phyloP scores from a whole-genome alignment of 2,888 invertebrate species.

The Ophioninae sp. region DNA sequence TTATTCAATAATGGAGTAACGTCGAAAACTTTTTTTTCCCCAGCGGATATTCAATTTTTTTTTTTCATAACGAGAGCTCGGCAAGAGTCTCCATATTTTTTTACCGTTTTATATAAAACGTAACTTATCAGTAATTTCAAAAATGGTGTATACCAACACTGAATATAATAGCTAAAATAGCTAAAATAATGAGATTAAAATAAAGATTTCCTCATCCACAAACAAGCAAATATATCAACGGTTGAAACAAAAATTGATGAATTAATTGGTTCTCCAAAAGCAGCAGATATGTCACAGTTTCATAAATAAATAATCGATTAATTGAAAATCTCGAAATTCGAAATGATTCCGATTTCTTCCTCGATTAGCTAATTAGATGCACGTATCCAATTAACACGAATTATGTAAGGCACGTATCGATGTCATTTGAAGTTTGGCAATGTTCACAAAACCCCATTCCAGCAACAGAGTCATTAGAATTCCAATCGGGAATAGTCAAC shows the following conservation, averaged over 20 bases:
- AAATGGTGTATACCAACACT: neutral
- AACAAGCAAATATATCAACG: neutral
- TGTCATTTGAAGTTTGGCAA: neutral
- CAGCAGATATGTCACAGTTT: too few species aligned
- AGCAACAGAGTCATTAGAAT: neutral
- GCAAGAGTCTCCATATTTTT: neutral
- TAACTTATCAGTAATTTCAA: neutral
- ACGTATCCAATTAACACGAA: too few species aligned
- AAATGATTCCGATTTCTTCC: constrained; percentile 3
- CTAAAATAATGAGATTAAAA: neutral
- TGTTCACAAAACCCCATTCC: neutral
- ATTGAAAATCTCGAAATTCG: neutral
- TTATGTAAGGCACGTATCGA: neutral
- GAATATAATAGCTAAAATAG: too few species aligned
- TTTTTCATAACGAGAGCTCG: neutral
- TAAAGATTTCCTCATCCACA: neutral
- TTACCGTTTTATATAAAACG: neutral
- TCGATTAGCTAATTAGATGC: too few species aligned
- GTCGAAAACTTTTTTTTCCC: neutral
- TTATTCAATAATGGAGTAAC: neutral
- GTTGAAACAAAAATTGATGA: neutral
- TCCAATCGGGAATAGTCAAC: neutral
- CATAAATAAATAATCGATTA: neutral
- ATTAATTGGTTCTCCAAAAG: neutral
- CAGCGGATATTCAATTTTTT: neutral